Evolutionary conservation across 2,888 invertebrate species (phyloP).

Genomic region (Thalpophila matura): DNA sequence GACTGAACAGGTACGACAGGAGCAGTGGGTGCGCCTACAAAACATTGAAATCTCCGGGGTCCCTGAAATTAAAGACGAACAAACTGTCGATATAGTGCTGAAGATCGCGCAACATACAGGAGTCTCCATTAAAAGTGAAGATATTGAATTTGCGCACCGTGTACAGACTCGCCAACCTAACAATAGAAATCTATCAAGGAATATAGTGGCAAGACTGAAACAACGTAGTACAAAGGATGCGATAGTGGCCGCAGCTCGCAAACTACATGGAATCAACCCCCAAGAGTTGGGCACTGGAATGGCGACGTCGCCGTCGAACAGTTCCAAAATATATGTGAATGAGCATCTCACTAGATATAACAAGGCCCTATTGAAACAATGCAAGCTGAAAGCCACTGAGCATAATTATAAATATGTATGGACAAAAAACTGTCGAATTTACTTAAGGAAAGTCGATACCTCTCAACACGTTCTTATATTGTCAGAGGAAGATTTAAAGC

Average conservation of each 20-base stretch:
- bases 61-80: background rate
- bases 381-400: background rate
- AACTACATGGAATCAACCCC: background rate
- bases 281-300: background rate
- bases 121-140: background rate
- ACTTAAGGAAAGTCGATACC: background rate
- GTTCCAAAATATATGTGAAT: background rate
- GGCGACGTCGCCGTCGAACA: background rate
- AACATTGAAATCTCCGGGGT: background rate
- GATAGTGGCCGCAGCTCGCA: background rate
- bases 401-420: background rate
- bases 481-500: background rate
- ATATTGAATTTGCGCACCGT: background rate
- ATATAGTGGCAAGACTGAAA: background rate
- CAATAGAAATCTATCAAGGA: background rate
- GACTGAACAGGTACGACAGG: background rate
- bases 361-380: background rate
- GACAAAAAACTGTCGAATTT: conserved; percentile 1
- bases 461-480: background rate
- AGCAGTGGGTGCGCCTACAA: background rate
- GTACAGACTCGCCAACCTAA: background rate
- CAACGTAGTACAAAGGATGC: background rate
- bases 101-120: background rate
- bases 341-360: background rate
- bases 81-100: background rate